These are phyloP conservation scores for Agonopterix alstromeriana DNA, from an alignment of 2,888 invertebrate genomes.

Conservation along the genomic window DNA sequence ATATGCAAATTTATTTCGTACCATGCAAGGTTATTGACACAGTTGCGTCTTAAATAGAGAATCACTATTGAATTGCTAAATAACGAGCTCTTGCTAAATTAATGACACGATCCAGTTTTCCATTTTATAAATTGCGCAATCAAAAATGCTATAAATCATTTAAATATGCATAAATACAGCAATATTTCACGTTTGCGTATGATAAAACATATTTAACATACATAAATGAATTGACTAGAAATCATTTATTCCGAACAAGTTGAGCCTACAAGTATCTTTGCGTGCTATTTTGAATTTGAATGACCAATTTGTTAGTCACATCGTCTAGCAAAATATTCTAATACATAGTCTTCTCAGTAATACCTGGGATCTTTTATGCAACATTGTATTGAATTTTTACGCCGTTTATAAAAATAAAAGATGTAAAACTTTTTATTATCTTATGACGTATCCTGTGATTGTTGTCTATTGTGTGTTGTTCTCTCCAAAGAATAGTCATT, in stretches of 20 bases:
- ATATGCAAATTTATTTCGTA: conserved; percentile 60
- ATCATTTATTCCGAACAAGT: conserved; percentile 37
- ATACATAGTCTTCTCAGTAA: too few species aligned
- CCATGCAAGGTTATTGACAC: conserved; percentile 68
- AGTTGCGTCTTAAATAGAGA: conserved; percentile 49
- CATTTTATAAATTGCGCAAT: conserved; percentile 33
- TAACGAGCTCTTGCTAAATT: conserved; percentile 47
- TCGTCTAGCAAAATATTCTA: not conserved
- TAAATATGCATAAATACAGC: conserved; percentile 17
- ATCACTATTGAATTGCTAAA: conserved; percentile 53
- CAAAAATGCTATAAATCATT: conserved; percentile 36
- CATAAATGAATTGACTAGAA: conserved; percentile 9
- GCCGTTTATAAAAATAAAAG: not conserved
- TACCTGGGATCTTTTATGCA: too few species aligned
- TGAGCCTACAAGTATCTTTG: conserved; percentile 19
- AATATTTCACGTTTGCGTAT: conserved; percentile 22
- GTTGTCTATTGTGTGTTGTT: conserved; percentile 1
- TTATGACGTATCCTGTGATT: conserved; percentile 39
- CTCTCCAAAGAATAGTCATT: conserved; percentile 30
- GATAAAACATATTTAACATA: conserved; percentile 22
- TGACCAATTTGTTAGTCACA: conserved; percentile 30
- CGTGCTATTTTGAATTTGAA: conserved; percentile 42
- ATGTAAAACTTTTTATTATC: conserved; percentile 17
- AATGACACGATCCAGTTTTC: conserved; percentile 49
- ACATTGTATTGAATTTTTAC: too few species aligned